Percentiles rank a stretch among this genome's conserved stretches.
Conservation (phyloP, 2,113 vertebrate genomes). For the human region DNA sequence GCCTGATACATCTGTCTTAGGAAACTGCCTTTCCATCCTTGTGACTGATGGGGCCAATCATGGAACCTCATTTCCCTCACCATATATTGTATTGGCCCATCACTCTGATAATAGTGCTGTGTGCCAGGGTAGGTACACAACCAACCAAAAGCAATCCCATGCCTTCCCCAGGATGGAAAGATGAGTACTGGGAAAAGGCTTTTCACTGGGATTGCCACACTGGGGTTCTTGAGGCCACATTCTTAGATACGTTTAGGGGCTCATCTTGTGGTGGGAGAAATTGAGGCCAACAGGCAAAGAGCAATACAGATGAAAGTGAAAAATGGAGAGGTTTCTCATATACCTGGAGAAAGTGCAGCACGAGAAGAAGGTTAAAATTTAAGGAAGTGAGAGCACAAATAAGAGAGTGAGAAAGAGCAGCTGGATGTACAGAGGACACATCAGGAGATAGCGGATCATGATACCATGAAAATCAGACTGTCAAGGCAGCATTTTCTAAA, state of each 20-base stretch:
- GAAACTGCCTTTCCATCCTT: background rate
- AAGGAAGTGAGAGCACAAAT: background rate
- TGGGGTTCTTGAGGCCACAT: background rate
- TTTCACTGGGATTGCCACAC: background rate
- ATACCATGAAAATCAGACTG: too few relatives aligned
- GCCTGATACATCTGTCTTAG: background rate
- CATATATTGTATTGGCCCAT: background rate
- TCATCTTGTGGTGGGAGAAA: background rate
- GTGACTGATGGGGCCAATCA: background rate
- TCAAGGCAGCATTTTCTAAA: background rate
- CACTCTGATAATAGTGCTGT: background rate
- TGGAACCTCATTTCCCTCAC: background rate
- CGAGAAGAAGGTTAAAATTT: background rate
- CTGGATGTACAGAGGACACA: background rate
- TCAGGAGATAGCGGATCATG: background rate
- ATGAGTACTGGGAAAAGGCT: background rate
- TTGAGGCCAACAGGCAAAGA: background rate
- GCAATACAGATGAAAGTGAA: background rate
- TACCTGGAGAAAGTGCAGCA: background rate
- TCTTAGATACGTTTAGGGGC: background rate
- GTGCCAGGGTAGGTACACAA: too few relatives aligned
- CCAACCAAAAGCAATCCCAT: background rate
- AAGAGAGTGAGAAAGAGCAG: background rate
- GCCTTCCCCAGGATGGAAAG: background rate
- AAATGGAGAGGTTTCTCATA: background rate